Base-by-base conservation (phyloP, 2,797 vertebrate species). In the Coracias cyanogaster region DNA sequence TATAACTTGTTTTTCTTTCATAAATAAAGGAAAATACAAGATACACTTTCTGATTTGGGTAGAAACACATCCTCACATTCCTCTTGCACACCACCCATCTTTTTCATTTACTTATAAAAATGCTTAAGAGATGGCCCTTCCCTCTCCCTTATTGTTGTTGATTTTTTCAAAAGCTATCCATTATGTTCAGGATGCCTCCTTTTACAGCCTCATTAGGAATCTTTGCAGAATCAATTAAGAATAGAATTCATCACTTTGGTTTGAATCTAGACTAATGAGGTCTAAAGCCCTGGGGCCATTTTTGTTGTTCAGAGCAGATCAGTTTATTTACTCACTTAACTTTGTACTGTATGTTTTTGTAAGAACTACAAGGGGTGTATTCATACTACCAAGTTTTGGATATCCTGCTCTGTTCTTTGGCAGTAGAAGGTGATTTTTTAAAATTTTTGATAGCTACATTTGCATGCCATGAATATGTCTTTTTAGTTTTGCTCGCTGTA, bases 201-300 rank as follows among this genome's bases (percentile, higher is more conserved):
- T 66, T 57, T 48, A 62, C 21, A 81, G 60, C 6, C 49, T 80
- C 74, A 81, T 84, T 84, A 87, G 48, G 43, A 80, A 67, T 72
- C 65, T 71, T 79, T 62, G 28, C 60, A 77, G 87, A 72, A 90
- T 87, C 48, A 81, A 39, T 94, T 93, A 84, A 66, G 83, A 87
- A 67, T 48, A 24, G 54, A 87, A 71, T 90, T 84, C 54, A 80
- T 55, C 55, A 79, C 57, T 69, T 35, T 37, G 57, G 51, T 60
- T 69, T 86, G 78, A 85, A 91, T 79, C 52, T 80, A 81, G 51
- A 91, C 79, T 94, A 97, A 95, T 89, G 82, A 91, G 57, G 73
- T 90, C 88, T 92, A 58, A 90, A 77, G 35, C 81, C 71, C 86
- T 90, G 48, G 82, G 62, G 70, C 45, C 55, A 85, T 93, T 94